Conservation (phyloP, 2,797 vertebrate species). For the Botia almorhae region DNA sequence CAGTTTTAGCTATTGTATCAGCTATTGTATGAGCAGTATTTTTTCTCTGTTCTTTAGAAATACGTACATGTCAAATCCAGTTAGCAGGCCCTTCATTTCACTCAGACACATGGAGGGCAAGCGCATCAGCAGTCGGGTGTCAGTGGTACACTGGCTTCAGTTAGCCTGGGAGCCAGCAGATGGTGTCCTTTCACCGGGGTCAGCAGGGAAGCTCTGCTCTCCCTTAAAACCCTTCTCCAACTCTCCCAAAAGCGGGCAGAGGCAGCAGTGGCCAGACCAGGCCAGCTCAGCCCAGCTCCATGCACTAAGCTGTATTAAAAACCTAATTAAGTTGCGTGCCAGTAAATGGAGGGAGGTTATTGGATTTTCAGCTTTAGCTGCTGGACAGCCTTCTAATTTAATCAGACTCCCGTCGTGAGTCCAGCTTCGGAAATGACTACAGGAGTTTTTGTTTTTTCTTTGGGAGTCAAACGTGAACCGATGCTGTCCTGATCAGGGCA, state of each 20-base stretch:
- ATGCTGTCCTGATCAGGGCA: conserved; percentile 35
- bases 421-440: conserved; percentile 58
- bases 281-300: conserved; percentile 70
- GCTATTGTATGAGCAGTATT: background rate
- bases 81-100: background rate
- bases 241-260: conserved; percentile 63
- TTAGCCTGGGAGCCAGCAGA: conserved; percentile 86
- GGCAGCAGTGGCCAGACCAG: conserved; percentile 55
- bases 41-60: background rate
- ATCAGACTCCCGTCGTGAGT: conserved; percentile 72
- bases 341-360: conserved; percentile 85
- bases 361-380: conserved; percentile 88
- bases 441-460: conserved; percentile 40
- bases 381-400: conserved; percentile 79
- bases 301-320: conserved; percentile 94
- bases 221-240: conserved; percentile 49
- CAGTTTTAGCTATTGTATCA: too few relatives aligned
- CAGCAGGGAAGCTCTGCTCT: conserved; percentile 74
- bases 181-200: conserved; percentile 89
- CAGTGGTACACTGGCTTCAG: conserved; percentile 64
- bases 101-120: background rate
- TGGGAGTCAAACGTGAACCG: conserved; percentile 33
- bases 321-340: conserved; percentile 94
- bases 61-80: background rate
- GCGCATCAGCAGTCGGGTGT: conserved; percentile 37